Base-by-base conservation (phyloP, 2,888 invertebrate species). In the Criorhina ranunculi region DNA sequence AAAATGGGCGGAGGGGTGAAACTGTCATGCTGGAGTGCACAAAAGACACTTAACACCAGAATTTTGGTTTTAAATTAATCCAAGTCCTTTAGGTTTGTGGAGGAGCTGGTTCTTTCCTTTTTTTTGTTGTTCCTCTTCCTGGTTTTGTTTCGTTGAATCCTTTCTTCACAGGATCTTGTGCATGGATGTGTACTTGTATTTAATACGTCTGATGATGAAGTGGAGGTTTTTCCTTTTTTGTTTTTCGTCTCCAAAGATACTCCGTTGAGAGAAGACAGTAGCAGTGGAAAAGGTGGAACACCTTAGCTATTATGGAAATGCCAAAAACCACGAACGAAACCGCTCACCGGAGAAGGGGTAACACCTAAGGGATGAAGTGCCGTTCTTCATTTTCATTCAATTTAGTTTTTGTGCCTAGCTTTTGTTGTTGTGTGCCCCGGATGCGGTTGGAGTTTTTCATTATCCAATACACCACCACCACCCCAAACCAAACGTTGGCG, bases 41-140 rank as follows among this genome's bases (percentile, higher is more conserved):
- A 77, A 86, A 86, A 86, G 86, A 86, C 86, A 81, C 86, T 86
- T 86, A 86, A 86, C 86, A 86, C 86, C 86, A 86, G 86, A 86
- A 81, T 86, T 86, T 86, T 86, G 86, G 86, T 86, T 81, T 86
- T 81, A 86, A 86, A 86, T 81, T 86, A 86, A 86, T 86, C 86
- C 81, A 76, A 81, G 85, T 85, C 75, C 79, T 85, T 73, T 57
- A 51, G 83, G 83, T 66, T 53, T 85, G 70, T 8, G 42, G 67
- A 64, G 67, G 64, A 75, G 64, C 49, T 55, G 46, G 37, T 51
- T 66, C 24, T n/a, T 35, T 66, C 24, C 8, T 49, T 40, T 11
- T 53, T 69, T 46, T 51, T 53, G n/a, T n/a, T n/a, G n/a, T 69
- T 42, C 60, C 35, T 31, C 37, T 75, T 33, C 35, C 31, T 46